Evolutionary conservation across 2,888 invertebrate species (phyloP).

Genomic region (Tanytarsus gracilentus): DNA sequence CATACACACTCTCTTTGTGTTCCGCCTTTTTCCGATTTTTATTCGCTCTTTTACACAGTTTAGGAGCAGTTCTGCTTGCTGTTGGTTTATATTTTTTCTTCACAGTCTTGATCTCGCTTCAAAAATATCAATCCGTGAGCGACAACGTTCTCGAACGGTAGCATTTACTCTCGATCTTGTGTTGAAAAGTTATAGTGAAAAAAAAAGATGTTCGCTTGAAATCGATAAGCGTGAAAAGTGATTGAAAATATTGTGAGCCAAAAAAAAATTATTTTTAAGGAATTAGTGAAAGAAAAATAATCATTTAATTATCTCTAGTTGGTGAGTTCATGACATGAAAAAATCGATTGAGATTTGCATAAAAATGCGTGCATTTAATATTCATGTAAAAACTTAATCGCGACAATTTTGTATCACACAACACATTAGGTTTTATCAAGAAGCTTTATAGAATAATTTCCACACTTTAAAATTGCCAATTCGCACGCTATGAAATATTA

Average conservation of each 20-base stretch:
- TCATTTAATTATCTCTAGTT: no score
- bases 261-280: no score
- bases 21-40: slow-evolving; percentile 25
- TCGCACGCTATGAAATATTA: slow-evolving; percentile 26
- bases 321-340: no score
- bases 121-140: slow-evolving; percentile 18
- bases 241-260: no score
- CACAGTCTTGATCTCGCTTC: slow-evolving; percentile 26
- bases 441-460: slow-evolving; percentile 11
- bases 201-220: no score
- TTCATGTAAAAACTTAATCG: no score
- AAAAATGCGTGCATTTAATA: no score
- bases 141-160: slow-evolving; percentile 5
- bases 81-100: slow-evolving; percentile 27
- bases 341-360: no score
- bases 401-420: no score
- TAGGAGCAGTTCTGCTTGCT: slow-evolving; percentile 16
- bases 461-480: slow-evolving; percentile 17
- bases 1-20: slow-evolving; percentile 20
- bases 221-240: no score
- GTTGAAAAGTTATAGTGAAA: slow-evolving; percentile 10
- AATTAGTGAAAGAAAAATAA: no score
- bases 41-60: slow-evolving; percentile 28
- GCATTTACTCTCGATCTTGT: no score
- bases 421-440: not conserved